Percentiles rank a stretch among this genome's conserved stretches.
Evolutionary conservation across 2,113 vertebrate genomes (phyloP).

Genomic region (Calyptomena viridis): DNA sequence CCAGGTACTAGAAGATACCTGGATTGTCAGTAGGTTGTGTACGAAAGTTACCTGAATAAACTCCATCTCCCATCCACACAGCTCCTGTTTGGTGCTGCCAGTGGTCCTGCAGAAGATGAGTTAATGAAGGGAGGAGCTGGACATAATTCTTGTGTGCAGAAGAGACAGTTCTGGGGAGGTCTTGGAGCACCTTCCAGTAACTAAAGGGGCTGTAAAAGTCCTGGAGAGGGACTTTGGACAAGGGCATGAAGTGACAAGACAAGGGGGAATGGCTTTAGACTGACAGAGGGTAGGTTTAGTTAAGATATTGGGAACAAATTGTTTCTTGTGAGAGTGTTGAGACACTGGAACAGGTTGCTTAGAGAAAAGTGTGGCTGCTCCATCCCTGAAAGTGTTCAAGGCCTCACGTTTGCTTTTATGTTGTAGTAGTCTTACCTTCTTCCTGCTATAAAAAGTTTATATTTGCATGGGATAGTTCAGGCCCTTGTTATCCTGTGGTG

Average conservation of each 20-base stretch:
- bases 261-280: not conserved
- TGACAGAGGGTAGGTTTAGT: not conserved
- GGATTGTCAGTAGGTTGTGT: not conserved
- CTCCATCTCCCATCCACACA: rapidly evolving
- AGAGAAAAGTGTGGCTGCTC: not conserved
- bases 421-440: not conserved
- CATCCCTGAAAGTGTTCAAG: not conserved
- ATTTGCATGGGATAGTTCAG: not conserved
- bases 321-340: not conserved
- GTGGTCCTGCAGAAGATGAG: not conserved
- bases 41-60: not conserved
- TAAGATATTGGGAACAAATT: not conserved
- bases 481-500: not conserved
- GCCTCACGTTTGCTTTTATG: not conserved
- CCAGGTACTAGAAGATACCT: not conserved
- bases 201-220: not conserved
- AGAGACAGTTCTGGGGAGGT: not conserved
- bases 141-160: not conserved
- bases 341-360: not conserved
- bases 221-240: not conserved
- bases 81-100: not conserved
- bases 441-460: not conserved
- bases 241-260: not conserved
- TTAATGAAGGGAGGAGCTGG: not conserved
- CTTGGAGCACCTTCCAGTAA: not conserved